A percentile compares a stretch with the other conserved stretches of the same genome.
These are phyloP conservation scores for Cheilosia impressa DNA, from an alignment of 2,888 invertebrate genomes.

Conservation along the genomic window DNA sequence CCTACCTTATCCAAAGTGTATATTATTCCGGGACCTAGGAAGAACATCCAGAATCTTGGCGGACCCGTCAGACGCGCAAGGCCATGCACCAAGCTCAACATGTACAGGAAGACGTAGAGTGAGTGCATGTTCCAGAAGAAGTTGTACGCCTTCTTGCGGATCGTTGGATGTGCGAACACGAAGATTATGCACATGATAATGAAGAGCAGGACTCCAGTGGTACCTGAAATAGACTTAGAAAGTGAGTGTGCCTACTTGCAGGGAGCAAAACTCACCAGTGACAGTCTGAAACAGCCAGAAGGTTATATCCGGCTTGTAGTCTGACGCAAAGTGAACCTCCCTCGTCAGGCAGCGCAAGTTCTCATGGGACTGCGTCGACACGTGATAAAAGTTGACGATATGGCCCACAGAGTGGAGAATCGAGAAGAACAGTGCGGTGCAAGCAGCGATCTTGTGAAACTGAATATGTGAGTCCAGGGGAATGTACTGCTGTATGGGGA, in stretches of 20 bases:
- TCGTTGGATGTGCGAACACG: conserved; percentile 97
- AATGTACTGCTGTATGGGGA: conserved; percentile 96
- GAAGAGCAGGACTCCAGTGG: conserved; percentile 94
- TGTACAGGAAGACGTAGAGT: conserved; percentile 93
- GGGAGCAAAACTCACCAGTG: conserved; percentile 87
- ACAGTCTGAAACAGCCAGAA: conserved; percentile 98
- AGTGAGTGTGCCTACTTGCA: not conserved
- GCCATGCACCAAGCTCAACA: conserved; percentile 94
- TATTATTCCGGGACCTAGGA: conserved; percentile 94
- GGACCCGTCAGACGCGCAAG: conserved; percentile 95
- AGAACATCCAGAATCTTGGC: conserved; percentile 96
- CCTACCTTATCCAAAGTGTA: conserved; percentile 92
- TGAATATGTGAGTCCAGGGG: conserved; percentile 97
- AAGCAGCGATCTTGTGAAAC: conserved; percentile 98
- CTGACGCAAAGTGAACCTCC: conserved; percentile 96
- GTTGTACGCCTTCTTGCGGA: conserved; percentile 96
- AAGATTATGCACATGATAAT: conserved; percentile 97
- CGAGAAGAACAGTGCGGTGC: conserved; percentile 96
- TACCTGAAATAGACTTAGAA: conserved; percentile 84
- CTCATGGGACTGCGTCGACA: conserved; percentile 97
- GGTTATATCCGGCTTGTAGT: conserved; percentile 96
- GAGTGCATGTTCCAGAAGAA: conserved; percentile 98
- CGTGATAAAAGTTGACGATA: conserved; percentile 98
- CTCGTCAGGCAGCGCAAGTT: conserved; percentile 96
- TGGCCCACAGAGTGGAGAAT: conserved; percentile 96